Evolutionary conservation across 2,113 vertebrate genomes (phyloP), one percentile per base, ranked within the genome.

Genomic region (Tragelaphus scriptus): DNA sequence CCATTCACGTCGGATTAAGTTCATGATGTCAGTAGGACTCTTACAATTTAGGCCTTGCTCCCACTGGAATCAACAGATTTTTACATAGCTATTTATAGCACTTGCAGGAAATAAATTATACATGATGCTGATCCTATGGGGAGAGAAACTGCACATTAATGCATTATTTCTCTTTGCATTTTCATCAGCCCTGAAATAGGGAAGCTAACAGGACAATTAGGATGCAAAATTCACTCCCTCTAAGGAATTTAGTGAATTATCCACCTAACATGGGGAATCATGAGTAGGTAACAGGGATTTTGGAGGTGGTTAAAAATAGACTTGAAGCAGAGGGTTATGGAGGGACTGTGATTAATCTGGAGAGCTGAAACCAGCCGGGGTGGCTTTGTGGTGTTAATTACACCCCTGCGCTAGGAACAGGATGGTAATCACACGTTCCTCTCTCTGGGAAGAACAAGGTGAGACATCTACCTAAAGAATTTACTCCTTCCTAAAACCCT

Each of bases 81-180:
- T 95, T 95, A 63, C 63, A 75, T 47, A 58, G 86, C 97, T 98
- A 98, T 98, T 98, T 98, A 97, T 98, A 98, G 98, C 88, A 44
- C 80, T 68, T 49, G 95, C 90, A 90, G 96, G 91, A 97, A 96
- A 98, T 98, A 97, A 98, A 98, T 98, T 98, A 98, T 97, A 98
- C 97, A 97, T 97, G 98, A 97, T 44, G 91, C 95, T 0, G 68
- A 84, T 58, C 97, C 97, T 84, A 36, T 32, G 68, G 97, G 97
- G 98, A 97, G 96, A 96, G 95, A 95, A 87, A 97, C 65, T 85
- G 91, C 95, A 89, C 96, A 75, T 94, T 96, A 97, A 97, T 97
- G 97, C 96, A 95, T 97, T 95, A 92, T 97, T 98, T 98, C 98
- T 94, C 93, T 96, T 90, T 80, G 97, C 98, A 93, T 98, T 98